Evolutionary conservation across 2,797 vertebrate species (phyloP), one percentile per base, ranked within the genome.

Genomic region (Philypnodon macrostomus): DNA sequence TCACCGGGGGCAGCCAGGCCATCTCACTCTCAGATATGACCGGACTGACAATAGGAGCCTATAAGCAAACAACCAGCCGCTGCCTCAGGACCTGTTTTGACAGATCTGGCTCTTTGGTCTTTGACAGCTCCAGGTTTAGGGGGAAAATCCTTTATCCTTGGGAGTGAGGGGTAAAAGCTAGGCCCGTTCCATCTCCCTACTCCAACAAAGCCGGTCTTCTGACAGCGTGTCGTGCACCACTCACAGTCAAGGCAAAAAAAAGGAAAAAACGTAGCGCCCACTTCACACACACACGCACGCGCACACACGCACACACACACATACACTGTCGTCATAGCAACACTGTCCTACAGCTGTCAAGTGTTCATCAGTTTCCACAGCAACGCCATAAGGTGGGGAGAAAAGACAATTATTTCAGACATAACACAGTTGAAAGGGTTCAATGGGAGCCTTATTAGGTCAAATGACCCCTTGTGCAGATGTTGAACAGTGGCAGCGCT

Each of bases 341-440:
- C 87, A 21, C 50, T 21, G 12, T 83, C 75, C 81, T 75, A 75
- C 85, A 88, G 79, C 84, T 86, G 79, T 87, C 82, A 84, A 85
- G 81, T 86, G 80, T 82, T 84, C 77, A 78, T 85, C 84, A 83
- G 89, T 90, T 89, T 86, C 89, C 88, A 89, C 79, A 85, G 89
- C 80, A 90, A 91, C 87, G 51, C 59, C 66, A 78, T 77, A 76
- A 79, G 74, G 77, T 76, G 67, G 65, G 64, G 71, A 70, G 76
- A 70, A 63, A 58, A 77, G 73, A 87, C 75, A 72, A 79, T 88
- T 76, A 84, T 85, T 88, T 74, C 67, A 71, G 71, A 79, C 78
- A 76, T 79, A 79, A 85, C 74, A 73, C 62, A 77, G 61, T 70
- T 75, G 79, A 85, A 75, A 66, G 63, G 75, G 67, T 73, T 27